phyloP scores from a whole-genome alignment of 2,888 invertebrate genomes.

The Dasypolia templi region DNA sequence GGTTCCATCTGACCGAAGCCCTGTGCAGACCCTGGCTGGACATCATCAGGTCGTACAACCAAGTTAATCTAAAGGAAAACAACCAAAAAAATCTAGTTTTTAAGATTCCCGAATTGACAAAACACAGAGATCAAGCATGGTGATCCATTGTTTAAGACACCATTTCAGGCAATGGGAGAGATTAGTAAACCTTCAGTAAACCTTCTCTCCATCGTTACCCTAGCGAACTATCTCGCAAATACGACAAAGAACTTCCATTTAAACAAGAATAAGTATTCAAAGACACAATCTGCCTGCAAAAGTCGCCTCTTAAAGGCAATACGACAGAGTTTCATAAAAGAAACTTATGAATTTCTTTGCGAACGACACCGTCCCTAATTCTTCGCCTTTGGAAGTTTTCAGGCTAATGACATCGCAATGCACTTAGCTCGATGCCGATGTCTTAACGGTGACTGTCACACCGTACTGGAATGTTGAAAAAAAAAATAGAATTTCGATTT shows the following conservation, averaged over 20 bases:
- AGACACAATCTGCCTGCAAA: slow-evolving; percentile 56
- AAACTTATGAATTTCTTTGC: slow-evolving; percentile 73
- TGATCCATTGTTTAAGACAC: no score
- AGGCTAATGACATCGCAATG: slow-evolving; percentile 82
- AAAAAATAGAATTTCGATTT: no score
- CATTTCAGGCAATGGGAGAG: no score
- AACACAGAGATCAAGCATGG: neutral
- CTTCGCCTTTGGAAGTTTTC: slow-evolving; percentile 68
- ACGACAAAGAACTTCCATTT: slow-evolving; percentile 60
- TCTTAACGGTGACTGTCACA: slow-evolving; percentile 60
- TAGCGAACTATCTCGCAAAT: slow-evolving; percentile 43
- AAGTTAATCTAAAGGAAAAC: neutral
- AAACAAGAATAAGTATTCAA: slow-evolving; percentile 63
- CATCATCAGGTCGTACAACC: no score
- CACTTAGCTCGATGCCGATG: slow-evolving; percentile 76
- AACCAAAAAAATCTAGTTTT: neutral
- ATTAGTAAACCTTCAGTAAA: neutral
- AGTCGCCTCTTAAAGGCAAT: slow-evolving; percentile 56
- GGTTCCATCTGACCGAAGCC: no score
- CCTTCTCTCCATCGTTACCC: slow-evolving; percentile 27
- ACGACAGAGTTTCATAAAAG: slow-evolving; percentile 60
- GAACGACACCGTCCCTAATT: slow-evolving; percentile 66
- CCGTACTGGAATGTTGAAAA: slow-evolving; percentile 35
- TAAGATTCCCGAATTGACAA: neutral
- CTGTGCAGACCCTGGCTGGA: no score